Conservation (phyloP, 2,797 vertebrate species). For the Philypnodon macrostomus region DNA sequence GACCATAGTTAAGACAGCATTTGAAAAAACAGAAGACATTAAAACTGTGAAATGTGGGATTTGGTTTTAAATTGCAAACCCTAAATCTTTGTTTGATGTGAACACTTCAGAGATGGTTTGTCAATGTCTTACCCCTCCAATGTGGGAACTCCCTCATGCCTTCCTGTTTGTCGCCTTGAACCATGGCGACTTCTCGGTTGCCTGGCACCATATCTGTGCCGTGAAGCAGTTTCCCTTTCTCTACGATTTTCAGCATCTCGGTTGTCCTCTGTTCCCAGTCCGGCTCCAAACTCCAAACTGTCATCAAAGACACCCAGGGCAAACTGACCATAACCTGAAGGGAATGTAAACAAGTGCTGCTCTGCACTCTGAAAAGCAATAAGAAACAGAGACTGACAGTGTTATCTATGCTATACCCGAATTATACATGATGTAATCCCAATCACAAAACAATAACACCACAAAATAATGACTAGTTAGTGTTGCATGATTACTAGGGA, state of each 20-base stretch:
- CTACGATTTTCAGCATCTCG: constrained; percentile 86
- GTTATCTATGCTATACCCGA: background rate
- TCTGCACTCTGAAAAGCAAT: constrained; percentile 79
- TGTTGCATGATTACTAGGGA: background rate
- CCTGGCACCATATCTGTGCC: constrained; percentile 88
- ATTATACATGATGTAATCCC: constrained; percentile 6
- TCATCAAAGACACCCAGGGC: constrained; percentile 94
- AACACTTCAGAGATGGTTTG: background rate
- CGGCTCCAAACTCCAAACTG: constrained; percentile 86
- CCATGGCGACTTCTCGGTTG: constrained; percentile 90
- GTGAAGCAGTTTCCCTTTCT: constrained; percentile 87
- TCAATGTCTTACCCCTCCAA: constrained; percentile 82
- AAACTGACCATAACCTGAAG: constrained; percentile 91
- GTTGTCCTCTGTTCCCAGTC: constrained; percentile 80
- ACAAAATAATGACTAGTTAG: background rate
- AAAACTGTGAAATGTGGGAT: too few species aligned
- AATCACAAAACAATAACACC: constrained; percentile 12
- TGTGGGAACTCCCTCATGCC: constrained; percentile 91
- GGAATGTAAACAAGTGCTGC: constrained; percentile 90
- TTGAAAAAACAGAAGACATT: too few species aligned
- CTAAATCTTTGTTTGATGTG: too few species aligned
- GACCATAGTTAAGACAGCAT: too few species aligned
- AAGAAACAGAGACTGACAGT: background rate
- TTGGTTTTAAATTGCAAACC: too few species aligned
- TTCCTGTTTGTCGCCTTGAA: constrained; percentile 82